phyloP scores from a whole-genome alignment of 2,888 invertebrate genomes.

The Ophioninae sp. region DNA sequence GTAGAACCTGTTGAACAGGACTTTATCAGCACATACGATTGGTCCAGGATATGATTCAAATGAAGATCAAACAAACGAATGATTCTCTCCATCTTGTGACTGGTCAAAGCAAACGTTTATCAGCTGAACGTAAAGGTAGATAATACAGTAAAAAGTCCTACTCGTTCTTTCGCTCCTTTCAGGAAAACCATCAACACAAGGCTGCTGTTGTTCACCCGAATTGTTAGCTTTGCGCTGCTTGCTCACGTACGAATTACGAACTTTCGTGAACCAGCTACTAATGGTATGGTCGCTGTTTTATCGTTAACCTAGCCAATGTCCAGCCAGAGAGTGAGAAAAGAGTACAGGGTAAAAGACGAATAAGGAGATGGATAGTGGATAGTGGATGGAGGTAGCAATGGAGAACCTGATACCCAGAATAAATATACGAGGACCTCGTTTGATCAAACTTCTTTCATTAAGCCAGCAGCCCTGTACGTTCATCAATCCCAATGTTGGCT shows the following conservation, averaged over 20 bases:
- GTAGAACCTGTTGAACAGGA: conserved; percentile 4
- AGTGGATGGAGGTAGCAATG: not conserved
- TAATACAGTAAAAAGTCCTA: conserved; percentile 19
- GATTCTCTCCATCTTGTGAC: conserved; percentile 15
- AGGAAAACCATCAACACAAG: conserved; percentile 23
- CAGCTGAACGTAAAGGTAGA: not conserved
- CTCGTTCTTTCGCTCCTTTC: conserved; percentile 41
- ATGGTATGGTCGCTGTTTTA: conserved; percentile 56
- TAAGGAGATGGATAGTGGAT: not conserved
- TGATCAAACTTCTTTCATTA: conserved; percentile 63
- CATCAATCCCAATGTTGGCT: conserved; percentile 5
- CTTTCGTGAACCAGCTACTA: conserved; percentile 36
- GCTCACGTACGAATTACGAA: conserved; percentile 12
- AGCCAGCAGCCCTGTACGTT: conserved; percentile 29
- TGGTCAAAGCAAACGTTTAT: conserved; percentile 14
- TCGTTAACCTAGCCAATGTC: conserved; percentile 59
- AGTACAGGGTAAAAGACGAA: not conserved
- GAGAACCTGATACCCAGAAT: conserved; percentile 30
- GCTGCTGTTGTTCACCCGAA: conserved; percentile 38
- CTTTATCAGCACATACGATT: conserved; percentile 49
- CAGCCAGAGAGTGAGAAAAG: not conserved
- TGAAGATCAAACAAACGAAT: conserved; percentile 52
- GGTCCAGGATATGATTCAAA: conserved; percentile 40
- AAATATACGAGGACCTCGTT: conserved; percentile 20
- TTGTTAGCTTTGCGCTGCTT: conserved; percentile 55